phyloP scores from a whole-genome alignment of 37 sponge, comb jelly and placozoan species.

The Halisarca cf. caerulea region DNA sequence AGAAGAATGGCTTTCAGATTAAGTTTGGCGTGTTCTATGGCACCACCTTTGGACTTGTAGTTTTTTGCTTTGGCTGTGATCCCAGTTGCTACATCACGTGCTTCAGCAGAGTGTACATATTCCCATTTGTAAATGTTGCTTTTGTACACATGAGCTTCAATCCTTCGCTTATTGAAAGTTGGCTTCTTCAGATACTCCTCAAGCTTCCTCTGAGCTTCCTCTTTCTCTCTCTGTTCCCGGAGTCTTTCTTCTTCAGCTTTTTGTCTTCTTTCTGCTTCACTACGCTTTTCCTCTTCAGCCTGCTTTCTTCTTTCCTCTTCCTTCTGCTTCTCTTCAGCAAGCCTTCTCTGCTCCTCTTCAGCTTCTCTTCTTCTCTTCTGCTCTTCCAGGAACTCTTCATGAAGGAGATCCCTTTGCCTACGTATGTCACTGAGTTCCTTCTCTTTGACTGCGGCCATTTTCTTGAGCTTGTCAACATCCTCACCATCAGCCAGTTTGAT shows the following conservation, averaged over 20 bases:
- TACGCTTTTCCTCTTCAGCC: neutral
- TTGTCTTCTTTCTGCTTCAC: neutral
- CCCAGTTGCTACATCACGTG: conserved; percentile 1
- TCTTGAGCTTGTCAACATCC: neutral
- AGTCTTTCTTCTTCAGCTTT: neutral
- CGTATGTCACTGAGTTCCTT: neutral
- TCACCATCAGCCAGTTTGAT: conserved; percentile 4
- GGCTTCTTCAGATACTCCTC: conserved; percentile 27
- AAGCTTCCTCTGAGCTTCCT: neutral
- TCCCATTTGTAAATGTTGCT: neutral
- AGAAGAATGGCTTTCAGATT: conserved; percentile 21
- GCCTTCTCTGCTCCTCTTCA: neutral
- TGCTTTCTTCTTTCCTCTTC: neutral
- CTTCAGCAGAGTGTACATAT: neutral
- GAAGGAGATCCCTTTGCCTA: neutral
- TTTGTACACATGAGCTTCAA: neutral
- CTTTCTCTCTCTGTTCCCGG: neutral
- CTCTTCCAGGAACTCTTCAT: conserved; percentile 10
- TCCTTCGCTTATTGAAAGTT: neutral
- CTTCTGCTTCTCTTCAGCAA: neutral
- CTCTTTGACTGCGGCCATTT: neutral
- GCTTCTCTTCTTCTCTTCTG: neutral
- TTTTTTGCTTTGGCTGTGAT: conserved; percentile 13
- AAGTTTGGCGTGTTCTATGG: neutral
- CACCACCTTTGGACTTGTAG: conserved; percentile 17